Percentiles rank a stretch among this genome's conserved stretches.
Evolutionary conservation across 2,888 invertebrate genomes (phyloP).

Genomic region (Dysmachus trigonus): DNA sequence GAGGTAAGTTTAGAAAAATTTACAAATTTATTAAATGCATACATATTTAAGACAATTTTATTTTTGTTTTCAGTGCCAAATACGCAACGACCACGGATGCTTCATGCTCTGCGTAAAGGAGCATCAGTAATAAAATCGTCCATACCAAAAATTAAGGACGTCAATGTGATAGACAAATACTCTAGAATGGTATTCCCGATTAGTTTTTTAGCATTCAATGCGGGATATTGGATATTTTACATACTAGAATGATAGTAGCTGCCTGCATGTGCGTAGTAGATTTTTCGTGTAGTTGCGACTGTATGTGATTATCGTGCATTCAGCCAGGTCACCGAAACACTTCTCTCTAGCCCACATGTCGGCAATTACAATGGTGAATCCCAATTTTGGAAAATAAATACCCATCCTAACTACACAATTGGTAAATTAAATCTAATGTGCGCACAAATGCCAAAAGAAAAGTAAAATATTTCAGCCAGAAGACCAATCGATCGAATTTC

Average conservation of each 20-base stretch:
- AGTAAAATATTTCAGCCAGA: not conserved
- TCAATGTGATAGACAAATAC: constrained; percentile 97
- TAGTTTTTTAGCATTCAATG: constrained; percentile 94
- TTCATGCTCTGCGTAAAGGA: constrained; percentile 83
- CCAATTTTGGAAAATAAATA: not conserved
- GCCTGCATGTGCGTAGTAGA: constrained; percentile 22
- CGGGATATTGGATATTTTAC: constrained; percentile 95
- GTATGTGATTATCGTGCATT: constrained; percentile 21
- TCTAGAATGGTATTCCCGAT: constrained; percentile 95
- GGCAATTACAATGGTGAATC: not conserved
- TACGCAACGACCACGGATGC: constrained; percentile 73
- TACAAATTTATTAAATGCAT: too few relatives aligned
- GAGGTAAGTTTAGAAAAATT: constrained; percentile 61
- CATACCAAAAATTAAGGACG: constrained; percentile 95
- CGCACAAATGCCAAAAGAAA: constrained; percentile 1
- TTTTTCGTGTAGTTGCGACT: constrained; percentile 8
- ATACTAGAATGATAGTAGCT: constrained; percentile 69
- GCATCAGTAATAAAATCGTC: constrained; percentile 88
- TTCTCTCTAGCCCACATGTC: not conserved
- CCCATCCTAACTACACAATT: not conserved
- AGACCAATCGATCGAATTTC: not conserved
- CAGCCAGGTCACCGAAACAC: not conserved
- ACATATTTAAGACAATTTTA: not conserved
- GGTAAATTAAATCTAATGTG: not conserved
- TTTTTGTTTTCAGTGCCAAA: constrained; percentile 43